Percentiles rank a stretch among this genome's conserved stretches.
These are phyloP conservation scores for Sycophila sp. DNA, from an alignment of 1,140 invertebrate species.

Conservation along the genomic window DNA sequence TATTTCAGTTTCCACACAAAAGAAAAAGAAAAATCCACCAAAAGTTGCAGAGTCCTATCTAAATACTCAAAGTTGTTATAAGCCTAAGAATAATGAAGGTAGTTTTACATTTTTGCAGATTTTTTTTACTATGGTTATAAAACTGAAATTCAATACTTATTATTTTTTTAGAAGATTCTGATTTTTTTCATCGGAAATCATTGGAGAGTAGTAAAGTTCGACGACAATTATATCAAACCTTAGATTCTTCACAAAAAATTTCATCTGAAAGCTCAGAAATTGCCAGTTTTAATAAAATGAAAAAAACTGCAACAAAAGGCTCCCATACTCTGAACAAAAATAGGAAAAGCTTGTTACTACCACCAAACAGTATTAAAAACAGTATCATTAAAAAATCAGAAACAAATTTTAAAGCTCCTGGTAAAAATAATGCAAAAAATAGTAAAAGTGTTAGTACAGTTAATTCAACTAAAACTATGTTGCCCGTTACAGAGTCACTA, in stretches of 20 bases:
- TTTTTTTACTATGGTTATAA: background rate
- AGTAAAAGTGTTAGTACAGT: background rate
- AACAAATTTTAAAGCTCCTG: background rate
- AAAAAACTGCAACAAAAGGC: background rate
- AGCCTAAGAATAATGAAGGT: slow-evolving; percentile 21
- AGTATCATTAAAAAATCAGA: slow-evolving; percentile 33
- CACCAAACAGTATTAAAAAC: slow-evolving; percentile 48
- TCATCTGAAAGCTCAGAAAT: too few species aligned
- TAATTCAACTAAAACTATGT: background rate
- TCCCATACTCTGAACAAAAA: background rate
- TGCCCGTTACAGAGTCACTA: background rate
- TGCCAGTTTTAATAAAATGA: too few species aligned
- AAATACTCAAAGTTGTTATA: slow-evolving; percentile 30
- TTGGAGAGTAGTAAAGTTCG: slow-evolving; percentile 18
- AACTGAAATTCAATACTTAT: background rate
- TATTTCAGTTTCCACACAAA: slow-evolving; percentile 32
- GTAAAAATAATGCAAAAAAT: slow-evolving; percentile 16
- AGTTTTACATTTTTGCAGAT: slow-evolving; percentile 22
- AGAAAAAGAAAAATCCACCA: slow-evolving; percentile 29
- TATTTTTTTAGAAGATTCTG: background rate
- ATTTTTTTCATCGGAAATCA: slow-evolving; percentile 20
- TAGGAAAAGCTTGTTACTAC: slow-evolving; percentile 43
- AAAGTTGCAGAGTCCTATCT: slow-evolving; percentile 18
- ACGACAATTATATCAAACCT: slow-evolving; percentile 43
- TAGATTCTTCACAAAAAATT: slow-evolving; percentile 21